Evolutionary conservation across 2,113 vertebrate species (phyloP).

Genomic region (Coryphaenoides rupestris): DNA sequence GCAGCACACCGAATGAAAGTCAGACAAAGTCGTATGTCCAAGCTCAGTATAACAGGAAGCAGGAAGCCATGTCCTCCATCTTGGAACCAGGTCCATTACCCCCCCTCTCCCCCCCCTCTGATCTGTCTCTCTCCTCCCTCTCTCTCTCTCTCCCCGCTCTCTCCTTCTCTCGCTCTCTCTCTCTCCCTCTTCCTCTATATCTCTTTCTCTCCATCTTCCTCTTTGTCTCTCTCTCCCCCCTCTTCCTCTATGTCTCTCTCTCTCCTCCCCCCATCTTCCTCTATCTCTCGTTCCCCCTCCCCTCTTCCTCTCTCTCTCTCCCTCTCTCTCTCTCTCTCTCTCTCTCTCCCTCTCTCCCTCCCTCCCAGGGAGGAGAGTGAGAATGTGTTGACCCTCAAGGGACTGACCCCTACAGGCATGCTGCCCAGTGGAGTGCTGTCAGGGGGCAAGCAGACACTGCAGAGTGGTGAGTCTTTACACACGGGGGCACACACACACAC

Average conservation of each 20-base stretch:
- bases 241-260: too few relatives aligned
- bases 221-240: too few relatives aligned
- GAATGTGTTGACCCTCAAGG: constrained; percentile 81
- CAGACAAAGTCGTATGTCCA: too few relatives aligned
- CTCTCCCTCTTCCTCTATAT: background rate
- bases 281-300: background rate
- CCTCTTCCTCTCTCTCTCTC: constrained; percentile 2
- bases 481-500: constrained; percentile 9
- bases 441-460: constrained; percentile 79
- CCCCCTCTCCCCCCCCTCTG: too few relatives aligned
- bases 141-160: background rate
- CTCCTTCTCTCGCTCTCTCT: background rate
- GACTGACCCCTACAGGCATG: constrained; percentile 80
- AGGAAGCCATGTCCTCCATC: too few relatives aligned
- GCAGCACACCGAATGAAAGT: too few relatives aligned
- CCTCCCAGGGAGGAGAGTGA: constrained; percentile 78
- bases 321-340: constrained; percentile 1
- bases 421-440: constrained; percentile 79
- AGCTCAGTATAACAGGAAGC: too few relatives aligned
- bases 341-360: constrained; percentile 3
- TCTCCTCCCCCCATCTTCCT: background rate
- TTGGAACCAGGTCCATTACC: too few relatives aligned
- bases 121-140: background rate
- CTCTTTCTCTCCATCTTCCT: constrained; percentile 16
- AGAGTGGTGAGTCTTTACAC: constrained; percentile 70